Conservation (phyloP, 2,888 invertebrate genomes). For the Magallana nippona region DNA sequence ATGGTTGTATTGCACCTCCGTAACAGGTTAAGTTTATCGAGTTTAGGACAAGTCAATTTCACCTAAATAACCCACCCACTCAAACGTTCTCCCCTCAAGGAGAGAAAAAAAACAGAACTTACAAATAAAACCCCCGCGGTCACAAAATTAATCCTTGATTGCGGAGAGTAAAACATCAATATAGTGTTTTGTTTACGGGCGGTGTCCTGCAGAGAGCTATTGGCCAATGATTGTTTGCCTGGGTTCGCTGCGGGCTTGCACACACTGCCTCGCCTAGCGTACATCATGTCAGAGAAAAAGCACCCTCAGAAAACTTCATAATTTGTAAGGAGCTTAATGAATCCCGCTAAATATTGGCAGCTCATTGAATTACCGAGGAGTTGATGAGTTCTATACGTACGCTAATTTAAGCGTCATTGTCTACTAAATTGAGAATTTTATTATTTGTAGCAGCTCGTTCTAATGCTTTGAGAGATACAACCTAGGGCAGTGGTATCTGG, state of each 20-base stretch:
- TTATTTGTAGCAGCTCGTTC: background rate
- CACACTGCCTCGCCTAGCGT: background rate
- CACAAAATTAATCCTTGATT: background rate
- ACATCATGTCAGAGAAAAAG: background rate
- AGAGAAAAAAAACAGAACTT: background rate
- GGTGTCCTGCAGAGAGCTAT: background rate
- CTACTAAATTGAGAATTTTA: too few relatives aligned
- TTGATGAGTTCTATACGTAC: background rate
- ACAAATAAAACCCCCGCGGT: background rate
- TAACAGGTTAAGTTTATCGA: too few relatives aligned
- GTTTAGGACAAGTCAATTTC: too few relatives aligned
- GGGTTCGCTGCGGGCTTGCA: constrained; percentile 3
- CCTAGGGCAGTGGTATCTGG: background rate
- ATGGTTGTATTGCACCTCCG: too few relatives aligned
- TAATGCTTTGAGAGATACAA: background rate
- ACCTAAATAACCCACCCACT: background rate
- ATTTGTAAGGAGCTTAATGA: background rate
- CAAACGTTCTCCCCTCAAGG: background rate
- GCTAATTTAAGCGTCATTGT: too few relatives aligned
- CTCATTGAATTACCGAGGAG: background rate
- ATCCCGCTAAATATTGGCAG: background rate
- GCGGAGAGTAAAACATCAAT: constrained; percentile 11
- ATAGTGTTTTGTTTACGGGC: background rate
- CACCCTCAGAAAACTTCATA: background rate
- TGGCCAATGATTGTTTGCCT: background rate